Percentiles rank a stretch among this genome's conserved stretches.
Conservation (phyloP, 2,797 vertebrate species). For the Nyctalus aviator region DNA sequence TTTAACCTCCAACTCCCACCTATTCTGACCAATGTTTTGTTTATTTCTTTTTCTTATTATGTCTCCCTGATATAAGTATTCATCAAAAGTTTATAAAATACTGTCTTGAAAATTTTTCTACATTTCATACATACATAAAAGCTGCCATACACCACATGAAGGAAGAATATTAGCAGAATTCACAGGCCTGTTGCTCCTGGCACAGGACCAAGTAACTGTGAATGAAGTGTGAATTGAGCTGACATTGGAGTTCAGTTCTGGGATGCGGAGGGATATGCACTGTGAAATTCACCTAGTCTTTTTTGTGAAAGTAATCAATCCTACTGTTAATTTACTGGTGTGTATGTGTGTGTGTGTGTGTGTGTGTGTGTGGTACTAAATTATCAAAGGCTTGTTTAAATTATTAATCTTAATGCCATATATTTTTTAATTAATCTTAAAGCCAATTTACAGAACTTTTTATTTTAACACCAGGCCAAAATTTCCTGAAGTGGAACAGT, state of each 20-base stretch:
- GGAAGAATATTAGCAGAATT: neutral
- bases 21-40: neutral
- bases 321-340: neutral
- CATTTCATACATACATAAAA: neutral
- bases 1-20: neutral
- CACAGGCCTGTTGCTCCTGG: neutral
- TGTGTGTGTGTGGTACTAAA: neutral
- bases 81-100: slow-evolving; percentile 22
- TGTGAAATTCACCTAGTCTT: neutral
- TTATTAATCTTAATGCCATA: neutral
- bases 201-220: neutral
- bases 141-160: neutral
- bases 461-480: slow-evolving; percentile 10
- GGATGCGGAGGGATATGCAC: neutral
- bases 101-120: neutral
- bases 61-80: neutral
- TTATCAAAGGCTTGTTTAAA: neutral
- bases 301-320: neutral
- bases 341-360: neutral
- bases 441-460: neutral
- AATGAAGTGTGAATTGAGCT: neutral
- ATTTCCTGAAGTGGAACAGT: neutral
- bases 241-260: neutral
- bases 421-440: neutral
- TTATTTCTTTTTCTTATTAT: neutral